Percentiles rank a stretch among this genome's conserved stretches.
Conservation (phyloP, 2,797 vertebrate genomes). For the Cephalopachus bancanus region DNA sequence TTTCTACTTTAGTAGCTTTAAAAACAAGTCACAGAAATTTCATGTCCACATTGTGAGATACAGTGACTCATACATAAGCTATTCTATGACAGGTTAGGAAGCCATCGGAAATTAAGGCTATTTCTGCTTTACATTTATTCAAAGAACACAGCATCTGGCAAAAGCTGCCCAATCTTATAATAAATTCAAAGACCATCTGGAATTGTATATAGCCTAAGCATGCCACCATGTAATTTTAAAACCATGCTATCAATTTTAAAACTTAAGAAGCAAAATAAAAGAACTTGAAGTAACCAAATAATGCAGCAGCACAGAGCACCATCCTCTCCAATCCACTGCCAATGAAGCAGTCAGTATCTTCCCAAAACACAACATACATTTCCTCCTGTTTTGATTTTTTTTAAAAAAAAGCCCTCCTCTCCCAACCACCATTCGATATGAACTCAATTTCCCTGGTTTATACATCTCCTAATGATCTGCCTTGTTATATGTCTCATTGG, state of each 20-base stretch:
- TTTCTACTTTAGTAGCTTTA: slow-evolving; percentile 23
- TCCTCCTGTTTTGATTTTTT: neutral
- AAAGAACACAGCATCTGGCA: slow-evolving; percentile 76
- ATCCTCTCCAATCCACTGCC: neutral
- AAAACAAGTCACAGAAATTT: slow-evolving; percentile 52
- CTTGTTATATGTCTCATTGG: neutral
- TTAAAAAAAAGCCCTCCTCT: neutral
- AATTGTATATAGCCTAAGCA: slow-evolving; percentile 62
- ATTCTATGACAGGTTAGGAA: slow-evolving; percentile 54
- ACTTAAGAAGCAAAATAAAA: slow-evolving; percentile 71
- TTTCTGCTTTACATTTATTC: slow-evolving; percentile 81
- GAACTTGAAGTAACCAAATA: slow-evolving; percentile 1
- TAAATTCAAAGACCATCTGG: slow-evolving; percentile 78
- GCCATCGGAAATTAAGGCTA: slow-evolving; percentile 75
- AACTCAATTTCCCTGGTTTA: neutral
- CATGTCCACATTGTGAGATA: slow-evolving; percentile 44
- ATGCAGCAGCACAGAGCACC: neutral
- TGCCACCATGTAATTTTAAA: slow-evolving; percentile 48
- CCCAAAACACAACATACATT: neutral
- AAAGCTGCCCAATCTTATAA: slow-evolving; percentile 71
- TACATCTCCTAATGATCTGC: neutral
- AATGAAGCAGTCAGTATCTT: neutral
- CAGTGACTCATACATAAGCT: slow-evolving; percentile 71
- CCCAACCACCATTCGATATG: neutral
- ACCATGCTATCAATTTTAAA: slow-evolving; percentile 67